These are phyloP conservation scores for Gymnocephalus cernua DNA, from an alignment of 2,113 vertebrate species.

Conservation along the genomic window DNA sequence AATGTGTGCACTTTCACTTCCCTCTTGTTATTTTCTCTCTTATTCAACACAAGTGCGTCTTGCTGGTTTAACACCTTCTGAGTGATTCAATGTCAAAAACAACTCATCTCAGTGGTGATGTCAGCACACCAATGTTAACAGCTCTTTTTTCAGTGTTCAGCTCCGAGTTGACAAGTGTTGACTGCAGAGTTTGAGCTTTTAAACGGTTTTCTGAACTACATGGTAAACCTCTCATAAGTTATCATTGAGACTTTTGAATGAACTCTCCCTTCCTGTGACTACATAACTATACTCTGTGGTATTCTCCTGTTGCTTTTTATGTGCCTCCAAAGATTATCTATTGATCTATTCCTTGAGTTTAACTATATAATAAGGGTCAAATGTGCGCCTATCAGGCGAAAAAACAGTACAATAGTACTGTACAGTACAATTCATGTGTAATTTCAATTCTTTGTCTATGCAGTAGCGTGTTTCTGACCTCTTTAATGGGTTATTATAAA, in stretches of 20 bases:
- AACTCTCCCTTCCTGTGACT: background rate
- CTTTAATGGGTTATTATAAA: background rate
- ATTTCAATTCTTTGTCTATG: background rate
- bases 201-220: background rate
- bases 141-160: background rate
- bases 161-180: no score
- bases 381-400: background rate
- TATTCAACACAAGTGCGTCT: background rate
- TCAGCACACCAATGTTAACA: background rate
- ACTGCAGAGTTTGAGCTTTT: background rate
- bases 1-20: background rate
- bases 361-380: conserved; percentile 8
- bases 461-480: background rate
- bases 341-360: conserved; percentile 6
- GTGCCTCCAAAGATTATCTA: background rate
- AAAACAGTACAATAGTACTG: no score
- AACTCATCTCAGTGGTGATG: background rate
- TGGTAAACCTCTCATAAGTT: background rate
- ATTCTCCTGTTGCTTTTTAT: conserved; percentile 3
- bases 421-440: background rate
- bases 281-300: background rate
- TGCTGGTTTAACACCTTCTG: background rate
- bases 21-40: background rate
- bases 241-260: background rate
- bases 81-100: background rate